phyloP scores from a whole-genome alignment of 2,888 invertebrate genomes.

The Cantharis rufa region DNA sequence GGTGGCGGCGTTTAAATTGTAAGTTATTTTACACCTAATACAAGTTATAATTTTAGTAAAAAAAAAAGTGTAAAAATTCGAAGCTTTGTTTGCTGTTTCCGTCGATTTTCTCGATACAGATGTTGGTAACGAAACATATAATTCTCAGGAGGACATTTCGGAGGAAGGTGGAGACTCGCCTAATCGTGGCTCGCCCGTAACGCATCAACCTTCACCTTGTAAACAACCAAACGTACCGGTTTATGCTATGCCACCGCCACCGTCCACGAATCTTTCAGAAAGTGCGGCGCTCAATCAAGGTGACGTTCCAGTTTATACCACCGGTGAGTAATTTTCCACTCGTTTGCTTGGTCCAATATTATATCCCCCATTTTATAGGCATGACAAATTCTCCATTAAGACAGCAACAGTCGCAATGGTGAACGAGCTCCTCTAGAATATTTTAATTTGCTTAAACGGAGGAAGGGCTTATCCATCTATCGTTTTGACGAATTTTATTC shows the following conservation, averaged over 20 bases:
- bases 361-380: conserved; percentile 29
- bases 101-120: background rate
- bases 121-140: conserved; percentile 6
- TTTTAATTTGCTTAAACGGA: background rate
- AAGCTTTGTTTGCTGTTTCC: background rate
- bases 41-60: background rate
- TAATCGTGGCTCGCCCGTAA: conserved; percentile 56
- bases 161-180: conserved; percentile 56
- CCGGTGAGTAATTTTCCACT: conserved; percentile 48
- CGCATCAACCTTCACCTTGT: conserved; percentile 58
- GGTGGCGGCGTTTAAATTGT: background rate
- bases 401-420: conserved; percentile 38
- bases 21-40: background rate
- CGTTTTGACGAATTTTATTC: conserved; percentile 9
- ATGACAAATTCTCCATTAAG: conserved; percentile 44
- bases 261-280: conserved; percentile 62
- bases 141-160: conserved; percentile 52
- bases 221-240: conserved; percentile 59
- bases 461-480: background rate
- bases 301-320: conserved; percentile 59
- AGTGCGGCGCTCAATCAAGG: conserved; percentile 70
- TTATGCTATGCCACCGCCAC: conserved; percentile 60
- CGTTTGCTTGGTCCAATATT: background rate
- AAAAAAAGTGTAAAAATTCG: background rate
- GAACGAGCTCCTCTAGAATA: background rate